Evolutionary conservation across 2,888 invertebrate genomes (phyloP), one percentile per base, ranked within the genome.

Genomic region (Scaptomyza polygonia): DNA sequence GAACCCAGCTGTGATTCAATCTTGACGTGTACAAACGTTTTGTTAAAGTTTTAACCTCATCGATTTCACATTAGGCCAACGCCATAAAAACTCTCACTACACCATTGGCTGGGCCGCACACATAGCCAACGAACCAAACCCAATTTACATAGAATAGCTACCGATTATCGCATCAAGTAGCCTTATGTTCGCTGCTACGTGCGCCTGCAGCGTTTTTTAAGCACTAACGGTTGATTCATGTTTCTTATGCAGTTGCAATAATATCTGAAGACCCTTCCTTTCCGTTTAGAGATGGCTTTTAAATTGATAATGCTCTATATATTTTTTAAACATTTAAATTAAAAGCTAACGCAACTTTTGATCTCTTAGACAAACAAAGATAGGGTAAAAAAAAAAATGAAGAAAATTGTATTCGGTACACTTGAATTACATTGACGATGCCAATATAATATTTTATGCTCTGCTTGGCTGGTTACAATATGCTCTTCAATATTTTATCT

Each of bases 71-170:
- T 72, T 77, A 64, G 63, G 39, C 43, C 18, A 68, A 43, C 11
- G 27, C 14, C 27, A 29, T 5, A n/a, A n/a, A 21, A 51, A 53
- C 56, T 40, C 65, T 56, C 65, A 47, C 29, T 29, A 7, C 5
- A 40, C 32, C 48, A 21, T 21, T 21, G 3, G 21, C 44, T 36
- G 4, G 32, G 32, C 30, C 53, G 52, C 49, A 21, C 48, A 68
- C 64, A 82, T 69, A 45, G 67, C 59, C 55, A 56, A 67, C 52
- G 63, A 62, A 62, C 51, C 43, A 68, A 77, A 72, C 65, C 54
- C 72, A 74, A 86, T 82, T 84, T 82, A 77, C 85, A 84, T 77
- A 74, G 77, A 82, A 86, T 77, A 86, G 59, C 69, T 72, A 42
- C 54, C 75, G 84, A 86, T 86, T 80, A 82, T 80, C 78, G 72